Base-by-base conservation (phyloP, 2,797 vertebrate species). In the Trichosurus vulpecula region DNA sequence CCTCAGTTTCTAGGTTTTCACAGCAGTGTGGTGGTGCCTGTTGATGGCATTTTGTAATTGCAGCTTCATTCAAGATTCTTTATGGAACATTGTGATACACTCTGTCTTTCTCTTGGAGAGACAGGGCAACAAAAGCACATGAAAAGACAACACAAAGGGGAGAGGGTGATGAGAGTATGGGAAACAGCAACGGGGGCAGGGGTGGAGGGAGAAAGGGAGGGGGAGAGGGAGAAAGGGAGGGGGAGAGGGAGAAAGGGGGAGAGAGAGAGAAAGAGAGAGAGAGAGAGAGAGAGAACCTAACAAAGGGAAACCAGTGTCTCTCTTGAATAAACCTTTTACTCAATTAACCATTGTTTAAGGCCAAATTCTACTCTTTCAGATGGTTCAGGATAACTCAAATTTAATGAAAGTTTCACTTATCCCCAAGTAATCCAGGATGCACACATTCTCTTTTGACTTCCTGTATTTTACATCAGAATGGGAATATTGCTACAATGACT, bases 61-160 rank as follows among this genome's bases (percentile, higher is more conserved):
- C 87, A 89, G 90, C 57, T 52, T 51, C 25, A 57, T 3, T 51
- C n/a, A 31, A 87, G 57, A 30, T 29, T 91, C 93, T 94, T 93
- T 55, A 11, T 27, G 30, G 54, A 66, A 30, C 27, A 66, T 19
- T 2, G 57, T 52, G 30, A 90, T 47, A 35, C 1, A 52, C 13
- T 91, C 89, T 93, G n/a, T 52, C 54, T 90, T 93, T 52, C 51
- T 54, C 27, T 55, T 57, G 54, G 13, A 58, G 89, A 53, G 29
- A 53, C 27, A 90, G 51, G 30, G 54, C 35, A 53, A 16, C 0
- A 13, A 54, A 8, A 56, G 25, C 11, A 30, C 54, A 41, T 55
- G 27, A 91, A 90, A 56, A 93, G 92, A 94, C 90, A 51, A 93
- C 25, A 87, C 93, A n/a, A 55, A 14, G 52, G 31, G 52, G 57